Evolutionary conservation across 2,888 invertebrate species (phyloP).

Genomic region (Pogonocherus hispidulus): DNA sequence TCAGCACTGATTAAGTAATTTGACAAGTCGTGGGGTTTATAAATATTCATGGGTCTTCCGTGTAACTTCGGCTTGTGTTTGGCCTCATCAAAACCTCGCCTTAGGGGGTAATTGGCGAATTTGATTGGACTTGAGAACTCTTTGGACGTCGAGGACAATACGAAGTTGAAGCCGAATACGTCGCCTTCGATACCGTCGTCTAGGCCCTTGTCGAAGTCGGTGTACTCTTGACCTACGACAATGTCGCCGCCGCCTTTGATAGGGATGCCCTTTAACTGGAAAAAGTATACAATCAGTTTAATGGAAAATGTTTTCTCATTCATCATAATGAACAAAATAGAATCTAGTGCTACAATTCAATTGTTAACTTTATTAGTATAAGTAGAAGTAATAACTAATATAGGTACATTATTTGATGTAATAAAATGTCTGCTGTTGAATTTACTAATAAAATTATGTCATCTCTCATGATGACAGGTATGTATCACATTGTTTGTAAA

Average conservation of each 20-base stretch:
- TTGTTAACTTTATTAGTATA: no score
- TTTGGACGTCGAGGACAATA: constrained; percentile 72
- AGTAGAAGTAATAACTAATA: no score
- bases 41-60: constrained; percentile 12
- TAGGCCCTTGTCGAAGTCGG: constrained; percentile 75
- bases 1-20: not conserved
- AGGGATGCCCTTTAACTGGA: constrained; percentile 72
- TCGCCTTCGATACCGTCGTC: constrained; percentile 80
- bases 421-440: no score
- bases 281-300: constrained; percentile 56
- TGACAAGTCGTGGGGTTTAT: not conserved
- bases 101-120: constrained; percentile 20
- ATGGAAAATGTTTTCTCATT: no score
- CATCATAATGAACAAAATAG: no score
- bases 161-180: constrained; percentile 77
- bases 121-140: constrained; percentile 6
- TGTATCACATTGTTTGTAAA: no score
- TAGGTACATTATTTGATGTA: no score
- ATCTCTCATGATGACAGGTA: no score
- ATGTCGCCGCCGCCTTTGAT: constrained; percentile 76
- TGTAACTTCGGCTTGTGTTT: not conserved
- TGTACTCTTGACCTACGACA: constrained; percentile 79
- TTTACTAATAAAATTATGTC: no score
- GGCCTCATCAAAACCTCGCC: constrained; percentile 19
- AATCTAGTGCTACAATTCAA: no score